A percentile compares a stretch with the other conserved stretches of the same genome.
Evolutionary conservation across 1,140 invertebrate species (phyloP).

Genomic region (Drosophila takahashii): DNA sequence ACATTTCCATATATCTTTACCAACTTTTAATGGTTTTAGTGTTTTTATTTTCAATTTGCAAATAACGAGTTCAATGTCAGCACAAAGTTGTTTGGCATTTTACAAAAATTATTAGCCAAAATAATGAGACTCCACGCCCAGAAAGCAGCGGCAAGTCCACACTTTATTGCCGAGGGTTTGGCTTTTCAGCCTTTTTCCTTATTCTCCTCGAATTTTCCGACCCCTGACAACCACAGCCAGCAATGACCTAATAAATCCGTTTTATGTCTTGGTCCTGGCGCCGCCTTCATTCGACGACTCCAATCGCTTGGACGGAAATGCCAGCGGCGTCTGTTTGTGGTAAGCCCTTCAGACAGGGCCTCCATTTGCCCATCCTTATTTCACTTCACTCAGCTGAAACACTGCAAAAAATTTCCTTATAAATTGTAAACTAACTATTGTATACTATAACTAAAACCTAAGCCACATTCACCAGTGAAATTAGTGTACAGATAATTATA

Average conservation of each 20-base stretch:
- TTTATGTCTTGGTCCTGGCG: conserved; percentile 76
- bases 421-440: too few relatives aligned
- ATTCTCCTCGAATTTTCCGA: neutral
- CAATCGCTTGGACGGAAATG: conserved; percentile 63
- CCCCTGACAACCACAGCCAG: conserved; percentile 25
- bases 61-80: conserved; percentile 68
- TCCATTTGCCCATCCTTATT: neutral
- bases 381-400: neutral
- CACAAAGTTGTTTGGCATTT: conserved; percentile 60
- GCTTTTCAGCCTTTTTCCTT: neutral
- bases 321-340: conserved; percentile 57
- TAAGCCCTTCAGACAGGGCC: conserved; percentile 26
- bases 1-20: conserved; percentile 20
- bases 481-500: too few relatives aligned
- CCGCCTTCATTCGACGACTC: conserved; percentile 60
- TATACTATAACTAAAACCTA: too few relatives aligned
- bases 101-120: conserved; percentile 58
- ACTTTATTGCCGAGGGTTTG: conserved; percentile 39
- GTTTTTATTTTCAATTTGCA: conserved; percentile 56
- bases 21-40: neutral
- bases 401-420: neutral
- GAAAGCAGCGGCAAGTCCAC: conserved; percentile 48
- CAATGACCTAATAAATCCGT: conserved; percentile 79
- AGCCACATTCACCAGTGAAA: too few relatives aligned
- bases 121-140: conserved; percentile 46